Conservation (phyloP, 2,113 vertebrate species). For the Prionailurus bengalensis region DNA sequence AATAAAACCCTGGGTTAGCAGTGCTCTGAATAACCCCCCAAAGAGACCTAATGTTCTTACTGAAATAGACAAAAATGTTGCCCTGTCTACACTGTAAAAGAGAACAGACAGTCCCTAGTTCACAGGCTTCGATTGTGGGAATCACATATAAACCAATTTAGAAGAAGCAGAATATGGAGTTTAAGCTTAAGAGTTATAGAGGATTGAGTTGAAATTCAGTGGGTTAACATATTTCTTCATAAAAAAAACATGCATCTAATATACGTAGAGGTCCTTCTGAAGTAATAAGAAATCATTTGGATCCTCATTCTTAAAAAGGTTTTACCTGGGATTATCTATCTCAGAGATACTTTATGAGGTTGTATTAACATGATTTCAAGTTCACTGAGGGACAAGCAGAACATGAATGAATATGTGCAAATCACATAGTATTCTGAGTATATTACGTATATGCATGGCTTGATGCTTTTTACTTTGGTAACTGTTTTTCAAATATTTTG, state of each 20-base stretch:
- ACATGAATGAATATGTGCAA: background rate
- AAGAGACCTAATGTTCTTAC: slow-evolving; percentile 50
- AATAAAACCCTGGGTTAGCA: slow-evolving; percentile 57
- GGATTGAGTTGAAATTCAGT: background rate
- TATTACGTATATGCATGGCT: background rate
- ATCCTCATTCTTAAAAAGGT: background rate
- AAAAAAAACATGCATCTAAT: slow-evolving; percentile 4
- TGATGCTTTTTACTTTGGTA: background rate
- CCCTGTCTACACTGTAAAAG: background rate
- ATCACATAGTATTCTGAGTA: background rate
- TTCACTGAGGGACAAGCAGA: background rate
- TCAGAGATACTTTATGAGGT: background rate
- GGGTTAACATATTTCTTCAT: background rate
- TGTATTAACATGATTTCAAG: background rate
- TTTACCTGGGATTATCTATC: background rate
- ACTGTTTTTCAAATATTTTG: background rate
- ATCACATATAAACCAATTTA: background rate
- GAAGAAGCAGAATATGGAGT: background rate
- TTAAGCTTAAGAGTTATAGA: background rate
- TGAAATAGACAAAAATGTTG: slow-evolving; percentile 57
- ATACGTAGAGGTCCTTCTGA: background rate
- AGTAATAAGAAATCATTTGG: slow-evolving; percentile 4
- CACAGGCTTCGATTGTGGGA: background rate
- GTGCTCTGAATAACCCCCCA: slow-evolving; percentile 41
- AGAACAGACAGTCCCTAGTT: background rate